phyloP scores from a whole-genome alignment of 1,140 invertebrate species.

The Paraescarpia echinospica region DNA sequence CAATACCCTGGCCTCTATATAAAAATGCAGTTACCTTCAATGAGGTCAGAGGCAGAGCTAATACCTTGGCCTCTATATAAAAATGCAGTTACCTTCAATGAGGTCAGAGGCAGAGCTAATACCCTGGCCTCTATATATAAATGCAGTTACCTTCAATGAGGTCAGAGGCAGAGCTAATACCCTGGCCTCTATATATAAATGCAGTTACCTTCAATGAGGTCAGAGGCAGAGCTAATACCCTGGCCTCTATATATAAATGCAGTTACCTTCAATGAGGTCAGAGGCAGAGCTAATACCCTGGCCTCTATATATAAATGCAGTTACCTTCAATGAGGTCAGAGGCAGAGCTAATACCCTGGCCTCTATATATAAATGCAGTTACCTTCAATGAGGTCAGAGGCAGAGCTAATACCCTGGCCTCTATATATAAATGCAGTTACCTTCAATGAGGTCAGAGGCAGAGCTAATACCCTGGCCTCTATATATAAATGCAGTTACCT shows the following conservation, averaged over 20 bases:
- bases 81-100: constrained; percentile 89
- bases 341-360: constrained; percentile 97
- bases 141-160: constrained; percentile 95
- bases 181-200: too few relatives aligned
- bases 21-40: constrained; percentile 69
- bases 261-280: constrained; percentile 95
- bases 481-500: too few relatives aligned
- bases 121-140: too few relatives aligned
- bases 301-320: too few relatives aligned
- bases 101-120: constrained; percentile 99
- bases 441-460: constrained; percentile 97
- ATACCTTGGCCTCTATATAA: too few relatives aligned
- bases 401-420: constrained; percentile 98
- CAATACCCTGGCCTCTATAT: too few relatives aligned
- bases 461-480: too few relatives aligned
- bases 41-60: constrained; percentile 98
- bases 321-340: constrained; percentile 97
- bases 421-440: too few relatives aligned
- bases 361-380: too few relatives aligned
- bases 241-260: too few relatives aligned
- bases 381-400: constrained; percentile 96
- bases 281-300: constrained; percentile 98
- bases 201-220: constrained; percentile 95
- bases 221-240: constrained; percentile 98
- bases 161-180: constrained; percentile 98